Evolutionary conservation across 1,140 invertebrate species (phyloP), one percentile per base, ranked within the genome.

Genomic region (Trichoplusia ni): DNA sequence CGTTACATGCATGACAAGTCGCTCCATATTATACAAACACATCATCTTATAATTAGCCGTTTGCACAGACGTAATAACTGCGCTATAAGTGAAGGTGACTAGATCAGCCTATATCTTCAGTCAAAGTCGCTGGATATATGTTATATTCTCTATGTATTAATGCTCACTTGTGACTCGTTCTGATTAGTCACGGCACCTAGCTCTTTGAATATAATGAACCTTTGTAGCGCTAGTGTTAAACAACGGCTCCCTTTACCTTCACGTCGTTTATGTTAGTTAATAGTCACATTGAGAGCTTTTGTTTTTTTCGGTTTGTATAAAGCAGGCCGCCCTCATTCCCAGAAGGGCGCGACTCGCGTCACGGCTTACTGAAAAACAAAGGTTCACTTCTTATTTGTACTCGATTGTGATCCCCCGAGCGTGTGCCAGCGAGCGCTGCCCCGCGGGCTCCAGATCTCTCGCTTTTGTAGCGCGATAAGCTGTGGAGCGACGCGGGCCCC

Each of bases 391-490:
- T 59, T 59, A 59, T 65, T 65, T 65, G 63, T 59, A 65, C 19
- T 59, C 44, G 63, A 65, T 65, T 65, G 63, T 65, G 59, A 65
- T 59, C 51, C 42, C n/a, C 11, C 33, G 25, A 44, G 21, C 54
- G 54, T 42, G 38, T 19, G 38, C 16, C 9, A n/a, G 18, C 16
- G 38, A 40, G 51, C 38, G 29, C 27, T 35, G 42, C 40, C 40
- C 56, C 44, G 59, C 59, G 44, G 58, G 16, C 40, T 14, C 16
- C 13, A 21, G 42, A 18, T 25, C 54, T 25, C 37, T 19, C 38
- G 37, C 54, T 38, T 63, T 40, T 63, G 44, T 59, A 23, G 33
- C 14, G 33, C 27, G 54, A 65, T 65, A 65, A 65, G 54, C 54
- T 21, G 31, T 23, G 23, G 31, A 42, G 5, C n/a, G 27, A 1